Percentiles rank a stretch among this genome's conserved stretches.
These are phyloP conservation scores for Colostygia pectinataria DNA, from an alignment of 2,888 invertebrate genomes.

Conservation along the genomic window DNA sequence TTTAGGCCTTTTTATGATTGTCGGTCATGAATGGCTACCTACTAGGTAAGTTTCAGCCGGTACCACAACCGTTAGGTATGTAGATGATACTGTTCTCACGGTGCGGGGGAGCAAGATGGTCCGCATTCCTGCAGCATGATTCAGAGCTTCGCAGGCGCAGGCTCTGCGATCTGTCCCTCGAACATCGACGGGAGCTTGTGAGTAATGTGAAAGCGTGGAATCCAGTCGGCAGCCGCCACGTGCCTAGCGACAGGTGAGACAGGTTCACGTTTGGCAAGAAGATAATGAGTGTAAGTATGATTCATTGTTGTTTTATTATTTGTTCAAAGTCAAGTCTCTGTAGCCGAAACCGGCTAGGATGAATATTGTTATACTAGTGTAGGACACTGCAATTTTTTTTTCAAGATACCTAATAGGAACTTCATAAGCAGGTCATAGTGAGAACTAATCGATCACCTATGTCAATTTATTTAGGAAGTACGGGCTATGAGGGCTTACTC, in stretches of 20 bases:
- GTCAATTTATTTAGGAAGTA: too few species aligned
- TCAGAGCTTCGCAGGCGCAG: constrained; percentile 37
- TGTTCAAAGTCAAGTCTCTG: too few species aligned
- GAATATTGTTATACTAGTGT: too few species aligned
- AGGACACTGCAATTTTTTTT: too few species aligned
- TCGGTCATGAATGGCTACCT: too few species aligned
- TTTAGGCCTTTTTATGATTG: too few species aligned
- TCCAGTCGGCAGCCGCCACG: constrained; percentile 39
- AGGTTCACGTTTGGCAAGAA: constrained; percentile 2
- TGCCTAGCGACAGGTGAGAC: constrained; percentile 11
- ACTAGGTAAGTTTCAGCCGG: background rate
- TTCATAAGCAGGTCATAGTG: too few species aligned
- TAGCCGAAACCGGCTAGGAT: too few species aligned
- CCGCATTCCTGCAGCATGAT: constrained; percentile 54
- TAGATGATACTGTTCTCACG: constrained; percentile 27
- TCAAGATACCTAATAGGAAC: too few species aligned
- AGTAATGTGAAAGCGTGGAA: constrained; percentile 48
- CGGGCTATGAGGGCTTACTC: too few species aligned
- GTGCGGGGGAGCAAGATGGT: constrained; percentile 24
- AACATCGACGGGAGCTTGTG: constrained; percentile 42
- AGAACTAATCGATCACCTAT: too few species aligned
- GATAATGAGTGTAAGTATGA: background rate
- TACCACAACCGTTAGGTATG: constrained; percentile 14
- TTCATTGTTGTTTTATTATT: background rate
- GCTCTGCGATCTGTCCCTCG: background rate